Base-by-base conservation (phyloP, 2,113 vertebrate genomes). In the Physeter macrocephalus region DNA sequence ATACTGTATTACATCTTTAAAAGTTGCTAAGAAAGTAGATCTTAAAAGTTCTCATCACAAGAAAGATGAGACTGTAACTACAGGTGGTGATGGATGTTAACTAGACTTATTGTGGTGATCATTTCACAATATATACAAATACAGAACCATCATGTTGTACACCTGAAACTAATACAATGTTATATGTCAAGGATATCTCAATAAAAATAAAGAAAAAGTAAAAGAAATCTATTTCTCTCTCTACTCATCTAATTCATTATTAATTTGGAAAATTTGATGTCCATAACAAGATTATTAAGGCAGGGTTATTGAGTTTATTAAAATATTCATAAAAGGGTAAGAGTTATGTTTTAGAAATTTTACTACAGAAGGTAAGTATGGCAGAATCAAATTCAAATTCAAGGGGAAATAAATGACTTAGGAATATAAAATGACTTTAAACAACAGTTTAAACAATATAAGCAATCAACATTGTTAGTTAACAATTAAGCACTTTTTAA, bases 121-220 rank as follows among this genome's bases (percentile, higher is more conserved):
- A 39, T 1, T 4, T 20, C 14, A 5, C 18, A n/a, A 12, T n/a
- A 15, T 2, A 34, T 6, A 34, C 6, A 34, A 34, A 34, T 7
- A 41, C 2, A 9, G 18, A 43, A 88, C 25, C 71, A 11, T 10
- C 71, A 11, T 0, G 0, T 2, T 74, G 52, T 17, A 34, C 4
- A 41, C 11, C 4, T 21, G 27, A 61, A 88, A 88, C 27, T 7
- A 9, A 25, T 34, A 18, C 8, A 57, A 2, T 8, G 49, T 23
- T 88, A 87, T 21, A 41, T 20, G 12, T 74, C 69, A 88, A 43
- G 43, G 61, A 5, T 17, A 61, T 34, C 12, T 61, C 36, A 59
- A 23, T 43, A 57, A 39, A 39, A 54, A 69, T 18, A 88, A 12
- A 23, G 59, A 59, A 59, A 59, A 20, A 62, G 9, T 9, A 41